Evolutionary conservation across 1,140 invertebrate species (phyloP).

Genomic region (Prorops nasuta): DNA sequence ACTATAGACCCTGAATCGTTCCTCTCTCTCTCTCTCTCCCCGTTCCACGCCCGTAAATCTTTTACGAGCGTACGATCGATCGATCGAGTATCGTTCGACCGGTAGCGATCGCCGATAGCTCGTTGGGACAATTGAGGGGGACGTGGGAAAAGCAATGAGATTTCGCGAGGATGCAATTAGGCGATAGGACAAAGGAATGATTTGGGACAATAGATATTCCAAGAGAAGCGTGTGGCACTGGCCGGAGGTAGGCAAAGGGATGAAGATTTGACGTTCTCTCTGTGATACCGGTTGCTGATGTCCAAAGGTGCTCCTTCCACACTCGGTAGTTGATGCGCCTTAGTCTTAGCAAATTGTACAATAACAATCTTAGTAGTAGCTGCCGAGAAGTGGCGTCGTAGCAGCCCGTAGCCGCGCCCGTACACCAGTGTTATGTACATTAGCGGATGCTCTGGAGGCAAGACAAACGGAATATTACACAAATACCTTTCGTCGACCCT

Average conservation of each 20-base stretch:
- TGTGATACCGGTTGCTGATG: constrained; percentile 52
- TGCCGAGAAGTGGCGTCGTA: constrained; percentile 24
- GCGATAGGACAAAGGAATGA: constrained; percentile 20
- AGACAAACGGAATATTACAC: constrained; percentile 60
- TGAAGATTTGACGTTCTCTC: constrained; percentile 30
- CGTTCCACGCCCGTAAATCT: constrained; percentile 1
- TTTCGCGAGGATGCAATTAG: not conserved
- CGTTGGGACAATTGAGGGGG: not conserved
- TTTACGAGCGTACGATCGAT: constrained; percentile 1
- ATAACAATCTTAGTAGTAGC: constrained; percentile 55
- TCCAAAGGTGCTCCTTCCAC: constrained; percentile 54
- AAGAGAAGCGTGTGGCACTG: constrained; percentile 19
- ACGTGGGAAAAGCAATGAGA: not conserved
- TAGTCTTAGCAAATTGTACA: constrained; percentile 58
- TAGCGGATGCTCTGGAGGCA: constrained; percentile 55
- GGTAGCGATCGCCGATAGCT: not conserved
- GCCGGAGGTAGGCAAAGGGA: constrained; percentile 31
- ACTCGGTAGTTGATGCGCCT: constrained; percentile 37
- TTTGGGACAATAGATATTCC: constrained; percentile 43
- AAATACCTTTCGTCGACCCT: constrained; percentile 45
- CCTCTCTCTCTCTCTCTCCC: too few relatives aligned
- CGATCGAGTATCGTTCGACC: too few relatives aligned
- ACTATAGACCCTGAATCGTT: constrained; percentile 40
- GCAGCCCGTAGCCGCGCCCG: constrained; percentile 16
- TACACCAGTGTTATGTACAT: constrained; percentile 52